A percentile compares a stretch with the other conserved stretches of the same genome.
Evolutionary conservation across 1,140 invertebrate species (phyloP).

Genomic region (Camponotus floridanus): DNA sequence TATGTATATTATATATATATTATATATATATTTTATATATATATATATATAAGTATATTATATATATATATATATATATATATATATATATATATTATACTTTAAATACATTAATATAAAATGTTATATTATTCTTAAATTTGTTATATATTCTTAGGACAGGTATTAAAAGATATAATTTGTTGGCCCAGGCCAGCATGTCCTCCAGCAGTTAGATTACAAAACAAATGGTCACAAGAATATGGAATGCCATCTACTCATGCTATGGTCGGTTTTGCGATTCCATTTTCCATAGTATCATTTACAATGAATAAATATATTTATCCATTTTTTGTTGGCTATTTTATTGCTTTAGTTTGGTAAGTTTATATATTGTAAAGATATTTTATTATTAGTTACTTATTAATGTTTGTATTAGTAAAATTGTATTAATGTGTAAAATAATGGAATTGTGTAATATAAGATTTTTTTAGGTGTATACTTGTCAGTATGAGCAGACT

Average conservation of each 20-base stretch:
- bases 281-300: conserved; percentile 94
- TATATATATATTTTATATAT: too few relatives aligned
- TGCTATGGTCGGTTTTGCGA: conserved; percentile 95
- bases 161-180: conserved; percentile 95
- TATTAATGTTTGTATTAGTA: neutral
- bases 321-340: conserved; percentile 88
- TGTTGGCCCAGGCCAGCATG: conserved; percentile 93
- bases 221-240: conserved; percentile 95
- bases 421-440: neutral
- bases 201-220: conserved; percentile 93
- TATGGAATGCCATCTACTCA: conserved; percentile 98
- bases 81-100: neutral
- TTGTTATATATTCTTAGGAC: conserved; percentile 87
- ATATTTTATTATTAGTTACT: neutral
- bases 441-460: conserved; percentile 25
- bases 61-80: too few relatives aligned
- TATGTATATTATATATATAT: too few relatives aligned
- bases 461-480: conserved; percentile 87
- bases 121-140: neutral
- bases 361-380: conserved; percentile 66
- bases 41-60: too few relatives aligned
- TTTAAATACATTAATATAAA: neutral
- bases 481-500: conserved; percentile 94
- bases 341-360: conserved; percentile 87
- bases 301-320: conserved; percentile 94